A percentile compares a stretch with the other conserved stretches of the same genome.
phyloP scores from a whole-genome alignment of 2,888 invertebrate species.

The Malthinus flaveolus region DNA sequence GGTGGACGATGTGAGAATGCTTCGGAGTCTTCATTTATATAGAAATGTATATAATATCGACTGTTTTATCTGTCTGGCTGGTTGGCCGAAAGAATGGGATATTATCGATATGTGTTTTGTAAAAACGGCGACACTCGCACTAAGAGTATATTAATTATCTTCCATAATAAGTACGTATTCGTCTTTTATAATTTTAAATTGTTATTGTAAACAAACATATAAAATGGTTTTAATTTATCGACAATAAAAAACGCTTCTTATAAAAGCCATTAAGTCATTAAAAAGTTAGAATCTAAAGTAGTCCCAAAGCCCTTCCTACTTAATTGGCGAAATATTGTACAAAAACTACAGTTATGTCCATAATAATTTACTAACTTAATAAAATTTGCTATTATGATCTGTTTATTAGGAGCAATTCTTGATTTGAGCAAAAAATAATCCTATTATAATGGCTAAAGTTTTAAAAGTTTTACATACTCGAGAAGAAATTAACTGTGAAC shows the following conservation, averaged over 20 bases:
- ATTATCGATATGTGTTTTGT: too few species aligned
- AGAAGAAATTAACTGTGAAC: too few species aligned
- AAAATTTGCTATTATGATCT: constrained; percentile 17
- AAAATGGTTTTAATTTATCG: constrained; percentile 10
- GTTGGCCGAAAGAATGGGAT: too few species aligned
- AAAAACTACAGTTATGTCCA: constrained; percentile 29
- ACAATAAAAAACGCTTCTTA: constrained; percentile 21
- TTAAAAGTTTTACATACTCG: not conserved
- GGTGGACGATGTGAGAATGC: too few species aligned
- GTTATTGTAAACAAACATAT: too few species aligned
- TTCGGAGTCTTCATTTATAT: too few species aligned
- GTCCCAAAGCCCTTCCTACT: constrained; percentile 11
- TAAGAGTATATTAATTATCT: too few species aligned
- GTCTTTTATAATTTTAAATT: too few species aligned
- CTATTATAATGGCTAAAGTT: constrained; percentile 5
- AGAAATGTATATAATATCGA: too few species aligned
- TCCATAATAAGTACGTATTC: constrained; percentile 5
- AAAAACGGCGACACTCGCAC: too few species aligned
- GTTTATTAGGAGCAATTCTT: constrained; percentile 16
- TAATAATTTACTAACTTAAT: constrained; percentile 24
- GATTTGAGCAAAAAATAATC: constrained; percentile 8
- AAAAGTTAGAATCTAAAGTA: constrained; percentile 27
- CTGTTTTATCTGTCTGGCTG: too few species aligned
- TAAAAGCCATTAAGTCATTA: constrained; percentile 33
- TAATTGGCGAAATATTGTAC: constrained; percentile 18